Evolutionary conservation across 2,113 vertebrate genomes (phyloP).

Genomic region (Eulacestoma nigropectus): DNA sequence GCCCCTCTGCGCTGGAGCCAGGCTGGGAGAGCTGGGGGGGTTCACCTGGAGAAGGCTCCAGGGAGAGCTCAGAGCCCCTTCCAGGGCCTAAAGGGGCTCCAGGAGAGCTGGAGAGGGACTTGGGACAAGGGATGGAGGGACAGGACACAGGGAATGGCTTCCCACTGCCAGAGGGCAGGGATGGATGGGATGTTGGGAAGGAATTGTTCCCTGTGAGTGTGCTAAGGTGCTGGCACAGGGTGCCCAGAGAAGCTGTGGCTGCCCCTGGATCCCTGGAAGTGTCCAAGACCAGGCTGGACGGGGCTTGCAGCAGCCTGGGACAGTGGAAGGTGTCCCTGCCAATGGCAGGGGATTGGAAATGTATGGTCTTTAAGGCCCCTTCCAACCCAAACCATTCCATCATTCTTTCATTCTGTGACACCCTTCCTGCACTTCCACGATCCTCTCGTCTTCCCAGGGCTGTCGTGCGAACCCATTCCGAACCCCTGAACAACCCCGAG

Average conservation of each 20-base stretch:
- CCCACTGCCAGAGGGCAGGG: background rate
- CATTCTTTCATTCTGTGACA: background rate
- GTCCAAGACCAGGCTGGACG: rapidly evolving
- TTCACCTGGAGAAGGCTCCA: background rate
- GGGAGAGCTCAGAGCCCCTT: rapidly evolving
- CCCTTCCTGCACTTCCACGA: background rate
- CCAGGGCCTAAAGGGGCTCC: background rate
- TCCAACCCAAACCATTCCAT: background rate
- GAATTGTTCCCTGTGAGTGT: rapidly evolving
- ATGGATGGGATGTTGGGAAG: rapidly evolving
- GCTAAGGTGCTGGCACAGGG: background rate
- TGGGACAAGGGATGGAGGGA: background rate
- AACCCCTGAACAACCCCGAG: rapidly evolving
- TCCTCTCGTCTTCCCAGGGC: background rate
- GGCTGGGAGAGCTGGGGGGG: background rate
- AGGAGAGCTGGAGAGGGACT: background rate
- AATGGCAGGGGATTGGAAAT: background rate
- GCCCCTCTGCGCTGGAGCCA: background rate
- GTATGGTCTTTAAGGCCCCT: rapidly evolving
- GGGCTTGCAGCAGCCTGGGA: rapidly evolving
- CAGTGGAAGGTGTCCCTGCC: rapidly evolving
- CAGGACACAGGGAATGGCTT: background rate
- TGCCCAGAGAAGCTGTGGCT: background rate
- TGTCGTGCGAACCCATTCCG: background rate
- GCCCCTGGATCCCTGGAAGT: background rate